Conservation (phyloP, 2,113 vertebrate genomes). For the Megaceryle maxima region DNA sequence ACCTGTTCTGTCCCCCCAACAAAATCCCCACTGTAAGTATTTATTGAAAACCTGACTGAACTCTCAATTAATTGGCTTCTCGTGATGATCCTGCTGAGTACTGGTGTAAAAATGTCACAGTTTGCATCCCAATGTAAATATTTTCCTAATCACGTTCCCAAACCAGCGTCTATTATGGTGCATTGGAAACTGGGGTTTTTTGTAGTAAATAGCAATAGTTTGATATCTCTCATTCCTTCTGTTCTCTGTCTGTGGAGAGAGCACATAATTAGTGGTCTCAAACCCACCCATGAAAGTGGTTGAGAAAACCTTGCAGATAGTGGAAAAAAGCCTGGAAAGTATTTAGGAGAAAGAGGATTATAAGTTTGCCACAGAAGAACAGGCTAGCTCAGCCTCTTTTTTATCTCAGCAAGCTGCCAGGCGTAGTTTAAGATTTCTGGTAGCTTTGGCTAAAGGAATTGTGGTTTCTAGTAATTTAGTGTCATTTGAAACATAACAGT, state of each 20-base stretch:
- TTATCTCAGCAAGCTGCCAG: constrained; percentile 65
- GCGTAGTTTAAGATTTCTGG: constrained; percentile 57
- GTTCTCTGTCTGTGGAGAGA: constrained; percentile 1
- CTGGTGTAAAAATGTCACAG: background rate
- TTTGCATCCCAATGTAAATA: background rate
- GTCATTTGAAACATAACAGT: constrained; percentile 62
- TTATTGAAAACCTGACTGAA: background rate
- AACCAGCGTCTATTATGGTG: background rate
- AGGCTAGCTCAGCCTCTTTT: constrained; percentile 67
- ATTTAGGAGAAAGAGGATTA: constrained; percentile 63
- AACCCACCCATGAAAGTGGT: constrained; percentile 32
- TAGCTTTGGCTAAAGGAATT: constrained; percentile 71
- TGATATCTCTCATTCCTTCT: constrained; percentile 20
- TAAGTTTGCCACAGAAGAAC: constrained; percentile 53
- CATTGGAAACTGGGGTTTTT: background rate
- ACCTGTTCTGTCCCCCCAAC: constrained; percentile 28
- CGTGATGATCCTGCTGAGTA: background rate
- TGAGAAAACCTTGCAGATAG: constrained; percentile 44
- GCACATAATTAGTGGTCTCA: background rate
- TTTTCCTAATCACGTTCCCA: background rate
- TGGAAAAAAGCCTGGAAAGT: constrained; percentile 76
- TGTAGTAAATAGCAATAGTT: background rate
- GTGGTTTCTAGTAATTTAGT: constrained; percentile 67
- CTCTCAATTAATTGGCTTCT: background rate
- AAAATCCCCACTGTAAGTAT: background rate